phyloP scores from a whole-genome alignment of 1,140 invertebrate species.

The Zelostemma sp. region DNA sequence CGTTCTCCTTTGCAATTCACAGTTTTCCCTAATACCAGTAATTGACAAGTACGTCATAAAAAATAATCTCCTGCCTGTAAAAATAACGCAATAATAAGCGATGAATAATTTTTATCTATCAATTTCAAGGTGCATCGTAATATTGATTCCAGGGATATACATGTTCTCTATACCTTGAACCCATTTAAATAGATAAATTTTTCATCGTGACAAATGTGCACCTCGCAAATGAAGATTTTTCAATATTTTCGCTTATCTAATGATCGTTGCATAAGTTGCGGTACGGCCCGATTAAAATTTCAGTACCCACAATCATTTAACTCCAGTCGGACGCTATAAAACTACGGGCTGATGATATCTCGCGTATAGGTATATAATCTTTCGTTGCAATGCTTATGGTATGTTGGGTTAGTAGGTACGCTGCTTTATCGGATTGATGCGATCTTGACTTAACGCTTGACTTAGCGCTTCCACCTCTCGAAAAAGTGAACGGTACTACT shows the following conservation, averaged over 20 bases:
- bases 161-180: conserved; percentile 39
- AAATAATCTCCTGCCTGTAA: no score
- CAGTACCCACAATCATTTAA: conserved; percentile 27
- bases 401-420: conserved; percentile 28
- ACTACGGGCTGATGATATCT: conserved; percentile 22
- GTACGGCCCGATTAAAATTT: conserved; percentile 10
- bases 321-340: conserved; percentile 16
- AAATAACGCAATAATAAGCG: no score
- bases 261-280: no score
- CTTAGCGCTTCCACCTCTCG: conserved; percentile 32
- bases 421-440: conserved; percentile 38
- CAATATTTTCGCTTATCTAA: no score
- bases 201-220: conserved; percentile 23
- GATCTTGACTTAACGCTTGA: conserved; percentile 43
- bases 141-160: no score
- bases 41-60: no score
- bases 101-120: no score
- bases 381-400: conserved; percentile 31
- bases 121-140: no score
- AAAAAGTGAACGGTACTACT: conserved; percentile 39
- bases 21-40: no score
- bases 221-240: neutral
- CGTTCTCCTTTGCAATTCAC: no score
- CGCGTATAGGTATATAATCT: conserved; percentile 26
- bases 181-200: conserved; percentile 33